Evolutionary conservation across 2,888 invertebrate genomes (phyloP).

Genomic region (Epistrophella euchroma): DNA sequence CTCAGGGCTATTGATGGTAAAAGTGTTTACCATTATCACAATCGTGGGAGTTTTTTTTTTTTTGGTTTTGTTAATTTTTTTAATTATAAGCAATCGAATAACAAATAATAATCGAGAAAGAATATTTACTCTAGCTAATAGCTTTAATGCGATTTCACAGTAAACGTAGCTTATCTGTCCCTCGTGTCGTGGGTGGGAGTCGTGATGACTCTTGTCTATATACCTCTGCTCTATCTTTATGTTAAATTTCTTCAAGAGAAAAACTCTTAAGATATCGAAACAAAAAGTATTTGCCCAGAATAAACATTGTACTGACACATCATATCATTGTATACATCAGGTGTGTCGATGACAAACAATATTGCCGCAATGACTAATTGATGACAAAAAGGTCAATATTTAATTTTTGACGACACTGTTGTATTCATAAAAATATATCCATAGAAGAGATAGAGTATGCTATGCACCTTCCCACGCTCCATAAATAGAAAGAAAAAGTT

Average conservation of each 20-base stretch:
- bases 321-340: constrained; percentile 62
- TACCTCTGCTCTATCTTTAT: constrained; percentile 34
- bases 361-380: constrained; percentile 73
- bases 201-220: constrained; percentile 3
- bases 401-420: constrained; percentile 60
- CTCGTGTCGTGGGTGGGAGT: constrained; percentile 63
- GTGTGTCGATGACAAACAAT: constrained; percentile 73
- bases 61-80: constrained; percentile 36
- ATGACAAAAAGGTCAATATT: constrained; percentile 75
- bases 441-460: constrained; percentile 4
- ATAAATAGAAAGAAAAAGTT: constrained; percentile 54
- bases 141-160: constrained; percentile 75
- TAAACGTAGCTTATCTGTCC: constrained; percentile 73
- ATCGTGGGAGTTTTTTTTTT: constrained; percentile 31
- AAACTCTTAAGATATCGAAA: constrained; percentile 65
- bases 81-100: constrained; percentile 62
- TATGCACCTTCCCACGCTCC: constrained; percentile 72
- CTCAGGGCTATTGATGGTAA: constrained; percentile 2
- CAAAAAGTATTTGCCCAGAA: constrained; percentile 59
- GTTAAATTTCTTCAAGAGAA: constrained; percentile 46
- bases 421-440: constrained; percentile 38
- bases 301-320: constrained; percentile 68
- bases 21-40: constrained; percentile 11
- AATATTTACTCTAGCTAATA: constrained; percentile 70
- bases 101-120: constrained; percentile 27